Evolutionary conservation across 1,140 invertebrate species (phyloP).

Genomic region (Laodelphax striatellus): DNA sequence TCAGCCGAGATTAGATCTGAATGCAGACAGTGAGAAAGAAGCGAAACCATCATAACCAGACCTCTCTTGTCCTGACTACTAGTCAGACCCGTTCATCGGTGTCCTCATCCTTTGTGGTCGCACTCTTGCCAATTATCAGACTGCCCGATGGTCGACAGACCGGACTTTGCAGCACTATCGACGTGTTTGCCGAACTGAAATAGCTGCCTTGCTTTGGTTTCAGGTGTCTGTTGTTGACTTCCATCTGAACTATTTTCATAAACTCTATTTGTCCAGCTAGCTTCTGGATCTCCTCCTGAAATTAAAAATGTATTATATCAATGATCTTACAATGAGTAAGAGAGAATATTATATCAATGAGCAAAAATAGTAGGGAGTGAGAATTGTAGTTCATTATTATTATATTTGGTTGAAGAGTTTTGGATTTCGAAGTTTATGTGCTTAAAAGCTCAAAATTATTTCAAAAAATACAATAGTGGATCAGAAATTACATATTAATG

Average conservation of each 20-base stretch:
- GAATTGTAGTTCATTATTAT: too few species aligned
- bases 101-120: constrained; percentile 19
- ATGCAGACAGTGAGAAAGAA: background rate
- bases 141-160: constrained; percentile 3
- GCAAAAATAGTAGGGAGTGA: too few species aligned
- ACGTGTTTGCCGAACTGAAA: constrained; percentile 43
- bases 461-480: too few species aligned
- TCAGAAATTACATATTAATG: too few species aligned
- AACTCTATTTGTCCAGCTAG: constrained; percentile 82
- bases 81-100: constrained; percentile 34
- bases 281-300: constrained; percentile 78
- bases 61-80: constrained; percentile 32
- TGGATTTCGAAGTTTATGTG: too few species aligned
- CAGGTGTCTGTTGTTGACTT: constrained; percentile 77
- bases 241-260: constrained; percentile 88
- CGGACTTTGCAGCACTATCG: constrained; percentile 33
- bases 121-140: constrained; percentile 8
- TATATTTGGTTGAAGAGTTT: too few species aligned
- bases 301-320: background rate
- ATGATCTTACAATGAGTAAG: too few species aligned
- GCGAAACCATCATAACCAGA: constrained; percentile 19
- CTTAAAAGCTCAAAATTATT: too few species aligned
- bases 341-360: too few species aligned
- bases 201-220: constrained; percentile 71
- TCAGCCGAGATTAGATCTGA: too few species aligned